phyloP scores from a whole-genome alignment of 1,140 invertebrate species.

The Heterodera schachtii region DNA sequence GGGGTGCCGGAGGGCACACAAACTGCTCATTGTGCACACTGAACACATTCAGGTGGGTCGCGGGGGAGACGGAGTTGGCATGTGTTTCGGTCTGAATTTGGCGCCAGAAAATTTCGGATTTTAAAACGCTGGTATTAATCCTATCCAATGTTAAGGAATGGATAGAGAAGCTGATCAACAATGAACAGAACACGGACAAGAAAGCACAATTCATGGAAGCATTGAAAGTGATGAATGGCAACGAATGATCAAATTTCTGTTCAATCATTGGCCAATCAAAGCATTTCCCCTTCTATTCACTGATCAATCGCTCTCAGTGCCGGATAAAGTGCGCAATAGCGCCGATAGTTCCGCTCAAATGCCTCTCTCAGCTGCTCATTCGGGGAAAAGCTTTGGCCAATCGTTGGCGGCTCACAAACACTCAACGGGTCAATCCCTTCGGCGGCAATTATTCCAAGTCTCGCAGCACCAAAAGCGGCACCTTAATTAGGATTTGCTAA shows the following conservation, averaged over 20 bases:
- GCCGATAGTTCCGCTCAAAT: not conserved
- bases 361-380: not conserved
- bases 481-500: not conserved
- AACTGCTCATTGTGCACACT: not conserved
- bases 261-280: not conserved
- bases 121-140: no score
- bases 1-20: not conserved
- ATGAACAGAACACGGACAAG: not conserved
- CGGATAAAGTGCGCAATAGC: conserved; percentile 12
- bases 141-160: not conserved
- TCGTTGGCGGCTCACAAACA: not conserved
- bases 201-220: not conserved
- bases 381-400: not conserved
- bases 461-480: not conserved
- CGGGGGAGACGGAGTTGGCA: no score
- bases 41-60: not conserved
- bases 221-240: not conserved
- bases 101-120: no score
- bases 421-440: conserved; percentile 2
- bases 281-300: no score
- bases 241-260: not conserved
- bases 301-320: not conserved
- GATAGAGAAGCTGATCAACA: not conserved
- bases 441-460: conserved; percentile 13
- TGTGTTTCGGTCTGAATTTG: no score